Base-by-base conservation (phyloP, 2,113 vertebrate genomes). In the Tretioscincus oriximinensis region DNA sequence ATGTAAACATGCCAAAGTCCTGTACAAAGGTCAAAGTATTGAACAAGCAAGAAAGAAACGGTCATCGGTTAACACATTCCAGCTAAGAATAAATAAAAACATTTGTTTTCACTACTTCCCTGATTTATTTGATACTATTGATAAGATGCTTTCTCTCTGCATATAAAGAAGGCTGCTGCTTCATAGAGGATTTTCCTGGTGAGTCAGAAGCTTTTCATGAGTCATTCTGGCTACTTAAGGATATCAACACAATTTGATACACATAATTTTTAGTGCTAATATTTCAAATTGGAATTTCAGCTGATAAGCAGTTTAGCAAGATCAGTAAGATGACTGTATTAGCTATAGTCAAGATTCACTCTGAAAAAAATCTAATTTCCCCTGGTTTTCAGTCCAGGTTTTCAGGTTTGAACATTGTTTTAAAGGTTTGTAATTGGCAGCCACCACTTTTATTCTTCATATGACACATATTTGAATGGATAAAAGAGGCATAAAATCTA, bases 401-500 rank as follows among this genome's bases (percentile, higher is more conserved):
- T 41, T 41, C 35, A 41, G 35, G 5, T 4, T 41, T 41, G 35
- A 41, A 41, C 35, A 41, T 41, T 2, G 35, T 41, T 41, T 41
- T 41, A 41, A 41, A 41, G 2, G 35, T 41, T 41, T 41, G 35
- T 41, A 41, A 5, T 89, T 83, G 72, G 82, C 84, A 84, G 81
- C 58, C 90, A 70, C 83, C 88, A 84, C 89, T 90, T 86, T 83
- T 71, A 83, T 77, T 84, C 88, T 76, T 82, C 84, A 79, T 66
- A 41, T 65, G 65, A 78, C 80, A 83, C 81, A 31, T 87, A 90
- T 86, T 78, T 76, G 81, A 86, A 88, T 88, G 86, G 73, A 91
- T 68, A 84, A 83, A 74, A 65, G 74, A 90, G 88, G 91, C 91
- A 93, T 89, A 83, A 91, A 87, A 83, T 86, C 88, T 54, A 85